phyloP scores from a whole-genome alignment of 2,113 vertebrate genomes.

The Thamnophis sirtalis region DNA sequence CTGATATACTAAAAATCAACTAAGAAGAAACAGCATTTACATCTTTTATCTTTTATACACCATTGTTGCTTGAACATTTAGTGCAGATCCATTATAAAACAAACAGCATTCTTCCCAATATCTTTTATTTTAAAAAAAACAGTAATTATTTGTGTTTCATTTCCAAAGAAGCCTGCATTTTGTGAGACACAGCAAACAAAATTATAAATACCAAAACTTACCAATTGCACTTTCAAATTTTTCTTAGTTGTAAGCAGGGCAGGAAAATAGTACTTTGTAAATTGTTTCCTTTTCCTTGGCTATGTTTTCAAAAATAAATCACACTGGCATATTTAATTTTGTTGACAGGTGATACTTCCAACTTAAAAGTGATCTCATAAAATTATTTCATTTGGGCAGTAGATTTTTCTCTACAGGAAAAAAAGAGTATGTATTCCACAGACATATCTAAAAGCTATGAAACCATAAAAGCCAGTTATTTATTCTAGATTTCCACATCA shows the following conservation, averaged over 20 bases:
- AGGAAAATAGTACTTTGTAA: not conserved
- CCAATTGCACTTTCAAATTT: not conserved
- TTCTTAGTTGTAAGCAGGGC: not conserved
- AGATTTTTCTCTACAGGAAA: constrained; percentile 10
- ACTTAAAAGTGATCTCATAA: not conserved
- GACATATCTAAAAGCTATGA: constrained; percentile 13
- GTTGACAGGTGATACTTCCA: not conserved
- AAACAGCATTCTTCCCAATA: not conserved
- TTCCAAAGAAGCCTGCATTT: not conserved
- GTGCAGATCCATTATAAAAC: not conserved
- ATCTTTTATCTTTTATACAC: not conserved
- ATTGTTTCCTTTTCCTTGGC: not conserved
- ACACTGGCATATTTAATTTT: not conserved
- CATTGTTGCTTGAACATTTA: not conserved
- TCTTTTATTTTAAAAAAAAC: not conserved
- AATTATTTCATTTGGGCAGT: constrained; percentile 9
- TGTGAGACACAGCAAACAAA: not conserved
- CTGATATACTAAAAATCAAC: not conserved
- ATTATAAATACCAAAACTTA: constrained; percentile 25
- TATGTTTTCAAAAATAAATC: not conserved
- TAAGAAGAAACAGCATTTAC: not conserved
- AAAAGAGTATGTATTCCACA: not conserved
- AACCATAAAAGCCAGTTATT: constrained; percentile 22
- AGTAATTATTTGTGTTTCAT: not conserved
- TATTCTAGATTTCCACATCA: constrained; percentile 31